Percentiles rank a stretch among this genome's conserved stretches.
Conservation (phyloP, 2,888 invertebrate species). For the Leucoma salicis region DNA sequence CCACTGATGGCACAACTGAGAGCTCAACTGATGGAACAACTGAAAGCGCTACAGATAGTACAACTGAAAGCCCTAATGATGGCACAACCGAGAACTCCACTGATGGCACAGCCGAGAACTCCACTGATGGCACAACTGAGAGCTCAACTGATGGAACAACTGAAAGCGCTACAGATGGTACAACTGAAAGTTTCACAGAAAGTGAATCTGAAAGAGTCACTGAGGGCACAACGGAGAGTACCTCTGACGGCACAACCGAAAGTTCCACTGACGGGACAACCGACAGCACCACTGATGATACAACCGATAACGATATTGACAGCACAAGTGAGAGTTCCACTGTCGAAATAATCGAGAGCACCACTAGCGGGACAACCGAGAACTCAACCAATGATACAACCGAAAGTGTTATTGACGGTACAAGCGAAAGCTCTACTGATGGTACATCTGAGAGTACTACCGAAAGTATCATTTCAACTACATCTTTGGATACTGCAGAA, state of each 20-base stretch:
- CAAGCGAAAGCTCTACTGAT: neutral
- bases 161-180: neutral
- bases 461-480: slow-evolving; percentile 2
- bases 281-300: neutral
- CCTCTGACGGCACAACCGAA: slow-evolving; percentile 2
- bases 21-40: slow-evolving; percentile 4
- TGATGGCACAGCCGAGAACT: neutral
- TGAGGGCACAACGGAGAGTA: slow-evolving; percentile 1
- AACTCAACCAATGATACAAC: neutral
- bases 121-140: slow-evolving; percentile 1
- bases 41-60: slow-evolving; percentile 1
- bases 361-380: slow-evolving; percentile 2
- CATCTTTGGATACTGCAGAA: slow-evolving; percentile 1
- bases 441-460: slow-evolving; percentile 4
- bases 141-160: slow-evolving; percentile 1
- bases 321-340: slow-evolving; percentile 3
- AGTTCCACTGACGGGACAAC: slow-evolving; percentile 3
- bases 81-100: slow-evolving; percentile 1
- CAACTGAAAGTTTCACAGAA: slow-evolving; percentile 3
- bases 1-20: neutral
- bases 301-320: slow-evolving; percentile 2
- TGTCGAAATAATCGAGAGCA: neutral
- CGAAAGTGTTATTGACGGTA: slow-evolving; percentile 1
- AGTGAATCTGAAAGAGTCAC: slow-evolving; percentile 1
- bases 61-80: slow-evolving; percentile 3